Conservation (phyloP, 1,140 invertebrate species). For the Macrobrachium nipponense region DNA sequence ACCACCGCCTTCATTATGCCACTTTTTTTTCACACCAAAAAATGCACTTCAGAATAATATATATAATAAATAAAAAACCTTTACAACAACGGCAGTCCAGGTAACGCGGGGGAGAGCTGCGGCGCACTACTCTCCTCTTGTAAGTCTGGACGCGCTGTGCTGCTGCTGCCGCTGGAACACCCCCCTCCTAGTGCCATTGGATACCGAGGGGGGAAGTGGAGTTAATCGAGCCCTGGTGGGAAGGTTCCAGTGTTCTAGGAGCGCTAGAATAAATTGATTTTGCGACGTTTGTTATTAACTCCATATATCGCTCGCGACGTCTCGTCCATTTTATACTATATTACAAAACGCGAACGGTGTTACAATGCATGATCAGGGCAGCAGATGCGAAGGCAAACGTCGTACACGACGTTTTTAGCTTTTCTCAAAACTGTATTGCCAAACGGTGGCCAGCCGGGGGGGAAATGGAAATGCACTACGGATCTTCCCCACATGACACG, state of each 20-base stretch:
- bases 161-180: neutral
- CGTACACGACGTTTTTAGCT: no score
- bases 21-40: conserved; percentile 9
- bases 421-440: no score
- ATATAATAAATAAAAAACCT: conserved; percentile 15
- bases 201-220: conserved; percentile 52
- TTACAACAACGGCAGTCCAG: conserved; percentile 27
- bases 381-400: no score
- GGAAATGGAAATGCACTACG: no score
- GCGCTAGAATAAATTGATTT: conserved; percentile 2
- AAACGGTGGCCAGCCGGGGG: no score
- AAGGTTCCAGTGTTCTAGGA: conserved; percentile 4
- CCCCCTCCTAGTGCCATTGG: conserved; percentile 32
- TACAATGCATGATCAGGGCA: no score
- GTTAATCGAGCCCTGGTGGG: conserved; percentile 30
- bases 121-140: conserved; percentile 17
- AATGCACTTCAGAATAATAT: conserved; percentile 6
- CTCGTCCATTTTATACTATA: neutral
- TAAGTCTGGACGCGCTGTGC: conserved; percentile 29
- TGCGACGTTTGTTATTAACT: neutral
- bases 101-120: neutral
- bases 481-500: no score
- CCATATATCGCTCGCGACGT: neutral
- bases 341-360: neutral
- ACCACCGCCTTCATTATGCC: conserved; percentile 44